Evolutionary conservation across 2,797 vertebrate genomes (phyloP).

Genomic region (Takifugu rubripes): DNA sequence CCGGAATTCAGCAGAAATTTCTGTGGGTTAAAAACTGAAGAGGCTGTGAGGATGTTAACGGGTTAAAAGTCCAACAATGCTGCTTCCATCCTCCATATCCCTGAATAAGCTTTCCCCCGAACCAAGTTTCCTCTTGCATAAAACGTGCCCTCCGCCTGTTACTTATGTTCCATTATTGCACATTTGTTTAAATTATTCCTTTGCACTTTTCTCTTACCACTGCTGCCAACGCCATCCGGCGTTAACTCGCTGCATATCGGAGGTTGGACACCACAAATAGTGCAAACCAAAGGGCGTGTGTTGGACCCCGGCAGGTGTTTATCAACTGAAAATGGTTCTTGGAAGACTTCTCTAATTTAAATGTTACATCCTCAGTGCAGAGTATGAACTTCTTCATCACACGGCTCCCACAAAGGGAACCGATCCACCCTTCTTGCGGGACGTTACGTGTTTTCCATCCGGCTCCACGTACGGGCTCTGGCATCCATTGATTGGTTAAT

Average conservation of each 20-base stretch:
- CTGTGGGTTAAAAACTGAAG: too few species aligned
- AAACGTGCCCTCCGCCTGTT: too few species aligned
- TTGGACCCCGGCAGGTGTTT: conserved; percentile 22
- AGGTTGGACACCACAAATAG: conserved; percentile 26
- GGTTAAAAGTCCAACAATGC: too few species aligned
- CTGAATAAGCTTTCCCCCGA: too few species aligned
- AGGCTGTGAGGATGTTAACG: too few species aligned
- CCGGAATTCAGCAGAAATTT: too few species aligned
- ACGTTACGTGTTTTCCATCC: background rate
- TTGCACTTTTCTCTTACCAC: background rate
- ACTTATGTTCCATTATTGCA: background rate
- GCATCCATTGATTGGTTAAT: conserved; percentile 60
- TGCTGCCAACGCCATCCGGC: background rate
- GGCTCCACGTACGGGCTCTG: conserved; percentile 13
- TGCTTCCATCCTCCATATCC: too few species aligned
- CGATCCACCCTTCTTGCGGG: conserved; percentile 40
- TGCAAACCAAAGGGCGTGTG: conserved; percentile 23
- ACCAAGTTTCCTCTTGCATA: too few species aligned
- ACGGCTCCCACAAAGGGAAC: conserved; percentile 41
- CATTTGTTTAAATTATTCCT: background rate
- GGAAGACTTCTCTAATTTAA: conserved; percentile 35
- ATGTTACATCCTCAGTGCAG: conserved; percentile 19
- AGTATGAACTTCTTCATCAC: conserved; percentile 32
- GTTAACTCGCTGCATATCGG: background rate
- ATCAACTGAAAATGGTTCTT: conserved; percentile 30